A percentile compares a stretch with the other conserved stretches of the same genome.
These are phyloP conservation scores for Eristalis pertinax DNA, from an alignment of 2,888 invertebrate genomes.

Conservation along the genomic window DNA sequence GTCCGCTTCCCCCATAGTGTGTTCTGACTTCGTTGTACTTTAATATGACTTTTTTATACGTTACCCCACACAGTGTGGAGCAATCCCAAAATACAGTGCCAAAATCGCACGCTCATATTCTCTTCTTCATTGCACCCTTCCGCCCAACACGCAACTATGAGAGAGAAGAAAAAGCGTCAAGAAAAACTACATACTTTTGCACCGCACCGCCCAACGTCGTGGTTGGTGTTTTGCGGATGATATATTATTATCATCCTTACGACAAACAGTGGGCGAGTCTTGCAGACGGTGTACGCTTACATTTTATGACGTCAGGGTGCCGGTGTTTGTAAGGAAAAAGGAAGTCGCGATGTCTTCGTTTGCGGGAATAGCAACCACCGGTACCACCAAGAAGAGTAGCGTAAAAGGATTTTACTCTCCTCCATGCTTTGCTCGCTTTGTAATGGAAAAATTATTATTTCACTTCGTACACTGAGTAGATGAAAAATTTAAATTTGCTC, in stretches of 20 bases:
- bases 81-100: conserved; percentile 11
- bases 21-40: conserved; percentile 32
- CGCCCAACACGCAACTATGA: background rate
- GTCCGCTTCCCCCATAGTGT: background rate
- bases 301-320: conserved; percentile 55
- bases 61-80: background rate
- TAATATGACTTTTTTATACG: conserved; percentile 19
- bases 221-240: conserved; percentile 47
- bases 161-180: background rate
- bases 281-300: conserved; percentile 33
- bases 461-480: conserved; percentile 51
- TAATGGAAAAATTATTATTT: conserved; percentile 68
- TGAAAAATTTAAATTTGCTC: conserved; percentile 68
- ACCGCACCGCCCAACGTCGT: background rate
- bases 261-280: conserved; percentile 57
- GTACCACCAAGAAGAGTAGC: background rate
- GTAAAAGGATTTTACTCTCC: conserved; percentile 33
- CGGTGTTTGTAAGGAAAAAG: conserved; percentile 15
- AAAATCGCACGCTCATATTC: background rate
- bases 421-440: conserved; percentile 21
- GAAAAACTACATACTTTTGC: background rate
- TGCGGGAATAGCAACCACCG: background rate
- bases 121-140: background rate
- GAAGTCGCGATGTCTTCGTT: conserved; percentile 34
- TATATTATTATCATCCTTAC: conserved; percentile 58